Evolutionary conservation across 2,797 vertebrate genomes (phyloP).

Genomic region (Coccyzus lansbergi): DNA sequence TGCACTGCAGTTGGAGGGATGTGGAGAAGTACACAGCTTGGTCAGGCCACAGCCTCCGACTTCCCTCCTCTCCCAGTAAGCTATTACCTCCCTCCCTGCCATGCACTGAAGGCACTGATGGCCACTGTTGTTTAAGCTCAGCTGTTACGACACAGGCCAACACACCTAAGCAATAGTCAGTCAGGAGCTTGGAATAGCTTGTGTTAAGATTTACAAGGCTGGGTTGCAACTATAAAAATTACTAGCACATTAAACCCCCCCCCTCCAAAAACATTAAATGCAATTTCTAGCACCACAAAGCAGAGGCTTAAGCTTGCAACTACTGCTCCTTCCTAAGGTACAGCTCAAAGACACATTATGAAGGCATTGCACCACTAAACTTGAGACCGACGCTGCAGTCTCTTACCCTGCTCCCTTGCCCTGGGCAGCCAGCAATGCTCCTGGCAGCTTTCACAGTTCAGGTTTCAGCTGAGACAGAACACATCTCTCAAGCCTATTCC

Average conservation of each 20-base stretch:
- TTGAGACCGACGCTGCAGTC: background rate
- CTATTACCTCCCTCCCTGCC: background rate
- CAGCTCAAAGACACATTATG: rapidly evolving
- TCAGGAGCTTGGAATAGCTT: background rate
- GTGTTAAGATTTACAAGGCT: background rate
- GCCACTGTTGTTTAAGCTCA: background rate
- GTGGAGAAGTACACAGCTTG: background rate
- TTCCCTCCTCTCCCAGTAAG: background rate
- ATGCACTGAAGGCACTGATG: rapidly evolving
- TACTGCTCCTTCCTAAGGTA: background rate
- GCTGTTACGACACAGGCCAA: background rate
- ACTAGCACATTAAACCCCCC: too few relatives aligned
- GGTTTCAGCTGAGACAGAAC: background rate
- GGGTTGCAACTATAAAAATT: background rate
- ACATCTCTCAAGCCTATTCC: background rate
- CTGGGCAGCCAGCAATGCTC: background rate
- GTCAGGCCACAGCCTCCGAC: rapidly evolving
- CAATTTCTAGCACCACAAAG: background rate
- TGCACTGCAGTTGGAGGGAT: background rate
- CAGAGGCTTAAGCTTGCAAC: background rate
- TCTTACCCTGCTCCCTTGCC: background rate
- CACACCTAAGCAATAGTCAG: background rate
- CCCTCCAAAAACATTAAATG: background rate
- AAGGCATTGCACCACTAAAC: rapidly evolving
- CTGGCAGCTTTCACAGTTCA: background rate